Base-by-base conservation (phyloP, 2,888 invertebrate genomes). In the Odontocolon sp. region DNA sequence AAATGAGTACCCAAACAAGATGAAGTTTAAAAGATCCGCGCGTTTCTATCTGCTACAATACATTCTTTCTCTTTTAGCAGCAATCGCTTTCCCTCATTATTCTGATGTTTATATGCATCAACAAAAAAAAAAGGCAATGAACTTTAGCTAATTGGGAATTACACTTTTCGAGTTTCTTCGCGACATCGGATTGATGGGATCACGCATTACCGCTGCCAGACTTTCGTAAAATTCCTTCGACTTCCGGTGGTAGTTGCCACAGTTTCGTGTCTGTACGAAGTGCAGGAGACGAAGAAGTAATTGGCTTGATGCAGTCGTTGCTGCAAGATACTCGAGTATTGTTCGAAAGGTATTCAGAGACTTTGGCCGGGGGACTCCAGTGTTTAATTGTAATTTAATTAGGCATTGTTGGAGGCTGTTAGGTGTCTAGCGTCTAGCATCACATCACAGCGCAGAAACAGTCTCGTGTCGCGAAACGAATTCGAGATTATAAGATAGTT, bases 321-420 rank as follows among this genome's bases (percentile, higher is more conserved):
- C 8, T 45, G 21, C 14, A 5, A 36, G 9, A 52, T 45, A 23
- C 36, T 11, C 64, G 33, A 54, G 74, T 68, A 79, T 80, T 79
- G 81, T 81, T 78, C 42, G 56, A 67, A 76, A 81, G 78, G 80
- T 78, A 81, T 77, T 68, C 64, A 14, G 50, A 28, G 63, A 76
- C 52, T 75, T 82, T 81, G 81, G 79, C 75, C 79, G 80, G 11
- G 47, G 50, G 50, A 59, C 59, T 47, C 40, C 45, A 63, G 68
- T 78, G 61, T 79, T 81, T 83, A 85, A 85, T 85, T 82, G 84
- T 83, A 79, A 84, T 82, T 85, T 85, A 85, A 85, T 85, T 85
- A 83, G 80, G 81, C 80, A 82, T 85, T 84, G 85, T 84, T 84
- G 66, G 56, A 63, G 23, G 38, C 31, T 33, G 45, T 14, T 18